Conservation (phyloP, 1,140 invertebrate genomes). For the Drosophila rhopaloa region DNA sequence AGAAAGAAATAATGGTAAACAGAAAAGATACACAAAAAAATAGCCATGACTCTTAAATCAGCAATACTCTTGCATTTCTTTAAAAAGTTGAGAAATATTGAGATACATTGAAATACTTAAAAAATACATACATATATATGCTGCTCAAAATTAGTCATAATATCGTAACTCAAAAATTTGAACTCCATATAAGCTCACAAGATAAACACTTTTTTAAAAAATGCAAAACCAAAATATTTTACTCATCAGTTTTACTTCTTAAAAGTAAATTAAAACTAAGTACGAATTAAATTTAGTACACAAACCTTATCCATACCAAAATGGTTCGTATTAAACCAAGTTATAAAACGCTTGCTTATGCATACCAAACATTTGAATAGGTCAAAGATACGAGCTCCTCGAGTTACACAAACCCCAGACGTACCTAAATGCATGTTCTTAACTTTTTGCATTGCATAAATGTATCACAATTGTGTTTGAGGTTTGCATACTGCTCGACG, state of each 20-base stretch:
- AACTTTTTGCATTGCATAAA: slow-evolving; percentile 6
- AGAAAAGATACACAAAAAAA: slow-evolving; percentile 1
- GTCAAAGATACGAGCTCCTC: not conserved
- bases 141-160: too few relatives aligned
- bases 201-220: too few relatives aligned
- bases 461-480: not conserved
- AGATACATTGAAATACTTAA: too few relatives aligned
- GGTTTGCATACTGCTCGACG: not conserved
- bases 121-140: too few relatives aligned
- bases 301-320: too few relatives aligned
- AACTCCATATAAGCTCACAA: too few relatives aligned
- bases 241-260: too few relatives aligned
- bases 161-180: too few relatives aligned
- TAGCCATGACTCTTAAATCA: slow-evolving; percentile 20
- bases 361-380: not conserved
- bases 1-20: slow-evolving; percentile 31
- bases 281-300: too few relatives aligned
- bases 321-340: not conserved
- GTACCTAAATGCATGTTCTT: not conserved
- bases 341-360: not conserved
- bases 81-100: too few relatives aligned
- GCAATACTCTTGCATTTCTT: slow-evolving; percentile 20
- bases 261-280: too few relatives aligned
- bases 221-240: too few relatives aligned
- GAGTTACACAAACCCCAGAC: not conserved